Evolutionary conservation across 1,140 invertebrate species (phyloP).

Genomic region (Tachypleus tridentatus): DNA sequence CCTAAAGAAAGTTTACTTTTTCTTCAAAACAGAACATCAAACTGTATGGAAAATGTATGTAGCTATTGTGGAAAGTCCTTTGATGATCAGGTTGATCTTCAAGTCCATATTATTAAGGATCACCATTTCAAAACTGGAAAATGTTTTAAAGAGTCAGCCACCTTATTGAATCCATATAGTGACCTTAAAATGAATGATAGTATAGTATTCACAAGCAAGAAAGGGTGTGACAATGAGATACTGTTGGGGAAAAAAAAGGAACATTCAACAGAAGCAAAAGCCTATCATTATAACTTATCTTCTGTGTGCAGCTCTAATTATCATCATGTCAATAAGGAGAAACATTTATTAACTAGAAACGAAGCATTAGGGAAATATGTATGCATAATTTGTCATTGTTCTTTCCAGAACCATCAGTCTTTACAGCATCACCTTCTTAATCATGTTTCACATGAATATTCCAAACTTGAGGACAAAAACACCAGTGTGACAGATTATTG

Average conservation of each 20-base stretch:
- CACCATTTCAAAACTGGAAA: conserved; percentile 33
- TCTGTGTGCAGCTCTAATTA: conserved; percentile 80
- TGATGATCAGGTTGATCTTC: conserved; percentile 38
- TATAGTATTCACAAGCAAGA: conserved; percentile 17
- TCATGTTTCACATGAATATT: conserved; percentile 20
- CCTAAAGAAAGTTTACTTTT: conserved; percentile 41
- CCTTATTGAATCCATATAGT: too few relatives aligned
- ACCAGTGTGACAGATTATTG: conserved; percentile 1
- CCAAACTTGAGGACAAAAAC: conserved; percentile 9
- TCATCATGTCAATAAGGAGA: conserved; percentile 77
- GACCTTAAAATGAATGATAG: conserved; percentile 14
- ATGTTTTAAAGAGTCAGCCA: conserved; percentile 9
- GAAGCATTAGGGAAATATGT: conserved; percentile 25
- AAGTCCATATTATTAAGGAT: conserved; percentile 44
- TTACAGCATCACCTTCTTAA: conserved; percentile 30
- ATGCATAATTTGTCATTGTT: conserved; percentile 31
- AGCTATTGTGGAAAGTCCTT: conserved; percentile 39
- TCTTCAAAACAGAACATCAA: conserved; percentile 1
- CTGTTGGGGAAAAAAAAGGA: conserved; percentile 16
- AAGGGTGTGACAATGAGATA: conserved; percentile 6
- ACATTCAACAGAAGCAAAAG: conserved; percentile 52
- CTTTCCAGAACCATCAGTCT: conserved; percentile 30
- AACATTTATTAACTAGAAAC: conserved; percentile 44
- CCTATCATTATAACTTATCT: conserved; percentile 76
- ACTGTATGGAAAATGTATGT: conserved; percentile 28